Percentiles rank a stretch among this genome's conserved stretches.
Conservation (phyloP, 1,140 invertebrate genomes). For the Maconellicoccus hirsutus region DNA sequence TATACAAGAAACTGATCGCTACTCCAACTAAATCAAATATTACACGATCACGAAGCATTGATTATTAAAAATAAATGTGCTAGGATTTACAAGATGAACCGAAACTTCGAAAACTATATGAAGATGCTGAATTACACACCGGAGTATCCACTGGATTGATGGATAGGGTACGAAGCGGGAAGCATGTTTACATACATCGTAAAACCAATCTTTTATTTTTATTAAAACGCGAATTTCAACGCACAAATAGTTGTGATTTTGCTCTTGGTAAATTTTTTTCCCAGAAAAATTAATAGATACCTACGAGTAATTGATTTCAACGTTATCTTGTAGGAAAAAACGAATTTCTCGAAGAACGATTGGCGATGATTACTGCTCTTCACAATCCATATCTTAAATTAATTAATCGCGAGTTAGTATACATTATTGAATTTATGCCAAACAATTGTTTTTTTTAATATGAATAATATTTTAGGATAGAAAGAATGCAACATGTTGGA, state of each 20-base stretch:
- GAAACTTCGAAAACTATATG: conserved; percentile 42
- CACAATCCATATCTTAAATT: conserved; percentile 58
- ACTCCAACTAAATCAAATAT: too few species aligned
- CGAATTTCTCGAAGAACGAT: conserved; percentile 65
- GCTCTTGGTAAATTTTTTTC: conserved; percentile 42
- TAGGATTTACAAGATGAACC: conserved; percentile 36
- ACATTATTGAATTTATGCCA: not conserved
- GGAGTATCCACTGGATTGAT: conserved; percentile 41
- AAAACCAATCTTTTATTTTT: conserved; percentile 53
- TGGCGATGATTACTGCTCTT: conserved; percentile 57
- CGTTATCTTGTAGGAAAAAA: conserved; percentile 34
- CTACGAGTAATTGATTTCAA: conserved; percentile 10
- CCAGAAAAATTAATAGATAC: not conserved
- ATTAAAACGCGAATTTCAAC: conserved; percentile 49
- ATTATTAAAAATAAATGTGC: not conserved
- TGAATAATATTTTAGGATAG: conserved; percentile 42
- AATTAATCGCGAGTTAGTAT: conserved; percentile 36
- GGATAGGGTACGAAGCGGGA: conserved; percentile 44
- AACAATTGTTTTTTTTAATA: not conserved
- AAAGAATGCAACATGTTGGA: conserved; percentile 67
- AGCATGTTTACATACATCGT: conserved; percentile 71
- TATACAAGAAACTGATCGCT: conserved; percentile 30
- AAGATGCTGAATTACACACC: conserved; percentile 41
- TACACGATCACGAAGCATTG: too few species aligned
- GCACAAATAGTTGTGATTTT: conserved; percentile 54